phyloP scores from a whole-genome alignment of 2,113 vertebrate genomes.

The Trichomycterus rosablanca region DNA sequence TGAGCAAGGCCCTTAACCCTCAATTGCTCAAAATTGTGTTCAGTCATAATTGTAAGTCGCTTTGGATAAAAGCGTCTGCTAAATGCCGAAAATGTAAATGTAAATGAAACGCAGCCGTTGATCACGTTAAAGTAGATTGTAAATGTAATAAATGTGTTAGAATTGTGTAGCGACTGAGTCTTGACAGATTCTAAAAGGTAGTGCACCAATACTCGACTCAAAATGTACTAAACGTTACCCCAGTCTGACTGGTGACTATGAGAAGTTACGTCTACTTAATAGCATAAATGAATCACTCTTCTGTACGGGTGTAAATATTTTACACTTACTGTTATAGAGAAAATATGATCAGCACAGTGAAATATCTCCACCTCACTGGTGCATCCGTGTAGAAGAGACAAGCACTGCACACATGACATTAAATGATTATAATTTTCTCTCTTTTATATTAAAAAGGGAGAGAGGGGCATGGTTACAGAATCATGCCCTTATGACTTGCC shows the following conservation, averaged over 20 bases:
- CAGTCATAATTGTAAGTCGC: too few species aligned
- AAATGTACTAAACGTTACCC: slow-evolving; percentile 5
- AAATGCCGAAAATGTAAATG: too few species aligned
- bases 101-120: neutral
- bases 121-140: slow-evolving; percentile 5
- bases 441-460: too few species aligned
- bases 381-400: slow-evolving; percentile 35
- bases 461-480: too few species aligned
- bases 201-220: neutral
- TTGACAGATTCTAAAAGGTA: neutral
- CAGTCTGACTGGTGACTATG: slow-evolving; percentile 29
- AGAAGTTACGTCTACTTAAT: slow-evolving; percentile 44
- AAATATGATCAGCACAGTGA: slow-evolving; percentile 42
- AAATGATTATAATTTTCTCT: slow-evolving; percentile 21
- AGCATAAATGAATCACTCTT: slow-evolving; percentile 44
- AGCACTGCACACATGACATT: slow-evolving; percentile 25
- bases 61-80: too few species aligned
- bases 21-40: too few species aligned
- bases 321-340: slow-evolving; percentile 44
- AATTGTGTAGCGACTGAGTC: neutral
- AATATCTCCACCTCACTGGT: slow-evolving; percentile 23
- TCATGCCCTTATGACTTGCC: too few species aligned
- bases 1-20: too few species aligned
- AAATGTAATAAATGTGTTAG: neutral
- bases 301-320: slow-evolving; percentile 44